Conservation (phyloP, 1,140 invertebrate genomes). For the Caenorhabditis elegans region WBcel235 BX284602.5:8177001-8177500, state of each 20-base stretch:
- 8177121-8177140: constrained; percentile 35
- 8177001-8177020: too few relatives aligned
- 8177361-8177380: too few relatives aligned
- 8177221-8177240: not conserved
- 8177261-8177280: constrained; percentile 24
- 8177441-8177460: too few relatives aligned
- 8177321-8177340: constrained; percentile 17
- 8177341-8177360: not conserved
- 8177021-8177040: too few relatives aligned
- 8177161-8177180: not conserved
- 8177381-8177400: too few relatives aligned
- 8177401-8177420: too few relatives aligned
- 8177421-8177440: too few relatives aligned
- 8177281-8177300: not conserved
- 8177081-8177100: not conserved
- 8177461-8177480: too few relatives aligned
- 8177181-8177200: not conserved
- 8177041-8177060: too few relatives aligned
- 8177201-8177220: not conserved
- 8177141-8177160: not conserved
- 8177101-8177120: constrained; percentile 39
- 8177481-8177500: too few relatives aligned
- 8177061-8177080: too few relatives aligned
- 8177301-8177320: not conserved
- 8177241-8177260: not conserved